These are phyloP conservation scores for Trypoxylus dichotomus DNA, from an alignment of 1,140 invertebrate genomes.

Conservation along the genomic window DNA sequence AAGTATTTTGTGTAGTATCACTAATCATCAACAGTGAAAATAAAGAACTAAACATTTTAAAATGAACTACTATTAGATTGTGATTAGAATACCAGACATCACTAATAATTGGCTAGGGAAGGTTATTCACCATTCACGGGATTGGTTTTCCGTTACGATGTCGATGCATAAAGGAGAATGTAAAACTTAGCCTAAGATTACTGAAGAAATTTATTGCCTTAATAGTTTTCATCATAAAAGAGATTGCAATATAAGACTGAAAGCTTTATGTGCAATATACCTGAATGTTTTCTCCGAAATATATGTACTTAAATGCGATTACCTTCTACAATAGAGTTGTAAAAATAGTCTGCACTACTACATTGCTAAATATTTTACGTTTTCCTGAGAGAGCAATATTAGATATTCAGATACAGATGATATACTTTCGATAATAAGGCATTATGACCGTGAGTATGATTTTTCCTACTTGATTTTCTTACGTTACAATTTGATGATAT, in stretches of 20 bases:
- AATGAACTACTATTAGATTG: too few species aligned
- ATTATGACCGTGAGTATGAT: too few species aligned
- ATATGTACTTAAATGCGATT: not conserved
- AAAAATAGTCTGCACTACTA: not conserved
- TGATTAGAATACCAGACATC: too few species aligned
- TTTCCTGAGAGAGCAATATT: not conserved
- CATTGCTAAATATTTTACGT: not conserved
- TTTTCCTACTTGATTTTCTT: too few species aligned
- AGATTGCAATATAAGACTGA: not conserved
- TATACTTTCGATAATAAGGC: too few species aligned
- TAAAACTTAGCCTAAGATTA: not conserved
- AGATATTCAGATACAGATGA: too few species aligned
- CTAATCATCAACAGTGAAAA: too few species aligned
- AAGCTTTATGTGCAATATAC: constrained; percentile 14
- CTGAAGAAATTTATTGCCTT: not conserved
- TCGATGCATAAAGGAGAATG: not conserved
- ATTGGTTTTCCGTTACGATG: not conserved
- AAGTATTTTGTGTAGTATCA: too few species aligned
- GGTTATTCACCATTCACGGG: not conserved
- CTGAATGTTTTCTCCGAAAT: not conserved
- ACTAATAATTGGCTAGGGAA: too few species aligned
- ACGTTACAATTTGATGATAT: too few species aligned
- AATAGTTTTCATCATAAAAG: not conserved
- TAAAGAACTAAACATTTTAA: too few species aligned
- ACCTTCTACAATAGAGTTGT: not conserved